Conservation (phyloP, 2,113 vertebrate genomes). For the Campylorhamphus procurvoides region DNA sequence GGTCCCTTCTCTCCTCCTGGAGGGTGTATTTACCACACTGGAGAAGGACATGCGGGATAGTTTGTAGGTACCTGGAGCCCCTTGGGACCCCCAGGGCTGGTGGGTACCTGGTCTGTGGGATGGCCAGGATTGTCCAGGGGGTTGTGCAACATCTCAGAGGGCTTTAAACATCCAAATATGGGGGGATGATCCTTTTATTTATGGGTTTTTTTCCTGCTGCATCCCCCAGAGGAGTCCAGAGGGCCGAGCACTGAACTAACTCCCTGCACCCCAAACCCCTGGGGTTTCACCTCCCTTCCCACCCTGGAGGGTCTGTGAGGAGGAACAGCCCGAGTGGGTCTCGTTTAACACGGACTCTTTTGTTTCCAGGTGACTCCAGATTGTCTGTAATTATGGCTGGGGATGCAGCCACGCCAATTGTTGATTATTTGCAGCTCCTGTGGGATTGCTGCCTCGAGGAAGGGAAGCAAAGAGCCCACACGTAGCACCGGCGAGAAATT, state of each 20-base stretch:
- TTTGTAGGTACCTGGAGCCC: background rate
- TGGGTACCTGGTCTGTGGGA: background rate
- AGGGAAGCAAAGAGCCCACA: slow-evolving; percentile 5
- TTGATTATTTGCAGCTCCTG: slow-evolving; percentile 55
- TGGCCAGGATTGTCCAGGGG: no score
- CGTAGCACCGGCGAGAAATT: background rate
- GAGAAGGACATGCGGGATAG: accelerated
- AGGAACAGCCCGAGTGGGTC: background rate
- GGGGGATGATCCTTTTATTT: background rate
- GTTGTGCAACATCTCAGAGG: background rate
- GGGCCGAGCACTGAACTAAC: background rate
- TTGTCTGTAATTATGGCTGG: slow-evolving; percentile 36
- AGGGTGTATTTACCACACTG: background rate
- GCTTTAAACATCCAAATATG: background rate
- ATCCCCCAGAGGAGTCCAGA: background rate
- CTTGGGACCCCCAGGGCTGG: accelerated
- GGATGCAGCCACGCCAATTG: slow-evolving; percentile 31
- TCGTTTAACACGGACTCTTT: background rate
- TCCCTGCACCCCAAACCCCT: background rate
- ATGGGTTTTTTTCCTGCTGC: background rate
- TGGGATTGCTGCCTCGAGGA: slow-evolving; percentile 32
- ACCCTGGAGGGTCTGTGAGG: accelerated
- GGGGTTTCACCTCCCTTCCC: background rate
- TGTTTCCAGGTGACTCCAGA: background rate
- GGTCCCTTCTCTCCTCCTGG: background rate